Percentiles rank a stretch among this genome's conserved stretches.
These are phyloP conservation scores for Yponomeuta sedellus DNA, from an alignment of 2,888 invertebrate genomes.

Conservation along the genomic window DNA sequence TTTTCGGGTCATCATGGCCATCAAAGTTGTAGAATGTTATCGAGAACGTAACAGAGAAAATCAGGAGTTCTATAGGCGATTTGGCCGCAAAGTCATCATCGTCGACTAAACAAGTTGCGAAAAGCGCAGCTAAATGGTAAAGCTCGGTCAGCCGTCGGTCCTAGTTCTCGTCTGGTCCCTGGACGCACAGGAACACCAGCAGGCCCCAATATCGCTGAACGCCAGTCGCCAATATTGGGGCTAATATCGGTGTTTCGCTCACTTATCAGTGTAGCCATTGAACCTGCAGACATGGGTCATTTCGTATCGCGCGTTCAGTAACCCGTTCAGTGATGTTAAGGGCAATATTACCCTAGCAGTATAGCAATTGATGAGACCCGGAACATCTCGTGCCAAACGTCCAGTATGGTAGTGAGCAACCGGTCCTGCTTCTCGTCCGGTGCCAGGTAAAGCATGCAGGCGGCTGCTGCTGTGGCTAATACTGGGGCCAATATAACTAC, in stretches of 20 bases:
- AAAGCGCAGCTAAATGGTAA: too few species aligned
- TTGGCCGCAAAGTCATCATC: too few species aligned
- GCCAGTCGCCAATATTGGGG: too few species aligned
- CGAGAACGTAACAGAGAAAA: too few species aligned
- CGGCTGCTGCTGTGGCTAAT: too few species aligned
- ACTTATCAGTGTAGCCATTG: conserved; percentile 89
- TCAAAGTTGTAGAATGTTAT: too few species aligned
- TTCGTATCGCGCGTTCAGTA: conserved; percentile 84
- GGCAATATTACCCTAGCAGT: conserved; percentile 80
- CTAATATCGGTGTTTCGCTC: neutral
- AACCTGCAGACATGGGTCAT: conserved; percentile 94
- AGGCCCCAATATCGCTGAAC: conserved; percentile 62
- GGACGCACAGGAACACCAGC: conserved; percentile 83
- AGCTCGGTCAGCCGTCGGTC: conserved; percentile 83
- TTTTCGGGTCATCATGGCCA: too few species aligned
- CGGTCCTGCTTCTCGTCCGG: conserved; percentile 86
- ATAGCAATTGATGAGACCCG: conserved; percentile 92
- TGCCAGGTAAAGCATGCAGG: conserved; percentile 89
- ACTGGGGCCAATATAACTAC: conserved; percentile 60
- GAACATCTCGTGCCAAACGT: conserved; percentile 87
- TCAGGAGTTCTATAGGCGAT: too few species aligned
- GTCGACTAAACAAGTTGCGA: too few species aligned
- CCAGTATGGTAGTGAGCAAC: conserved; percentile 84
- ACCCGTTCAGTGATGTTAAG: conserved; percentile 82
- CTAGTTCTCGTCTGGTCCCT: conserved; percentile 86